Conservation (phyloP, 2,888 invertebrate genomes). For the Thumatha senex region DNA sequence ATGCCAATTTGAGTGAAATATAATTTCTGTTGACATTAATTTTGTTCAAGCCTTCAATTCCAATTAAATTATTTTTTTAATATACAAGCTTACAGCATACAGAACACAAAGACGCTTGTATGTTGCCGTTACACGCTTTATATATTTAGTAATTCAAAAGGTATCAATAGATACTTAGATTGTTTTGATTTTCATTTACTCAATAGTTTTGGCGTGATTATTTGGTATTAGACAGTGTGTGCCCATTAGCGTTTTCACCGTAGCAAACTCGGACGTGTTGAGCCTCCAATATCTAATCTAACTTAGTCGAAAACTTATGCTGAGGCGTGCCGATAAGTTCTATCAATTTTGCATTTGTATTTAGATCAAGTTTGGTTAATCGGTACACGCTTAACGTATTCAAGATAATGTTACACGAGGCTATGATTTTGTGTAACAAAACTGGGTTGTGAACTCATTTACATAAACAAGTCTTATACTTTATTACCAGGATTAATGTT, state of each 20-base stretch:
- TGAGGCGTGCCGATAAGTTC: slow-evolving; percentile 21
- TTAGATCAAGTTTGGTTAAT: slow-evolving; percentile 28
- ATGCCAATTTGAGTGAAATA: too few relatives aligned
- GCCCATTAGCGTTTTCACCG: slow-evolving; percentile 23
- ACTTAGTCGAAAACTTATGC: slow-evolving; percentile 33
- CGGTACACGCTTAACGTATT: slow-evolving; percentile 29
- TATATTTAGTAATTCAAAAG: too few relatives aligned
- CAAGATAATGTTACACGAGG: slow-evolving; percentile 19
- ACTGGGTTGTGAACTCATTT: not conserved
- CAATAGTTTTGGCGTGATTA: too few relatives aligned
- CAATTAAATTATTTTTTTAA: too few relatives aligned
- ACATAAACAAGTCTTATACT: not conserved
- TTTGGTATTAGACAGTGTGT: too few relatives aligned
- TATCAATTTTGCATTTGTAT: slow-evolving; percentile 39
- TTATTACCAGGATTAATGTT: not conserved
- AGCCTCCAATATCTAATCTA: slow-evolving; percentile 36
- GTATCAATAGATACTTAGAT: too few relatives aligned
- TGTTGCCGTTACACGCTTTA: too few relatives aligned
- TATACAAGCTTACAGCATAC: too few relatives aligned
- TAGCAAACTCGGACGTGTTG: slow-evolving; percentile 23
- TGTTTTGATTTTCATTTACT: too few relatives aligned
- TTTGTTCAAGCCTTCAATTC: too few relatives aligned
- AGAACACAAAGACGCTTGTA: too few relatives aligned
- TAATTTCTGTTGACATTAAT: too few relatives aligned
- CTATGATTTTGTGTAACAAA: slow-evolving; percentile 12